These are phyloP conservation scores for Scrobipalpa atriplicella DNA, from an alignment of 2,888 invertebrate species.

Conservation along the genomic window DNA sequence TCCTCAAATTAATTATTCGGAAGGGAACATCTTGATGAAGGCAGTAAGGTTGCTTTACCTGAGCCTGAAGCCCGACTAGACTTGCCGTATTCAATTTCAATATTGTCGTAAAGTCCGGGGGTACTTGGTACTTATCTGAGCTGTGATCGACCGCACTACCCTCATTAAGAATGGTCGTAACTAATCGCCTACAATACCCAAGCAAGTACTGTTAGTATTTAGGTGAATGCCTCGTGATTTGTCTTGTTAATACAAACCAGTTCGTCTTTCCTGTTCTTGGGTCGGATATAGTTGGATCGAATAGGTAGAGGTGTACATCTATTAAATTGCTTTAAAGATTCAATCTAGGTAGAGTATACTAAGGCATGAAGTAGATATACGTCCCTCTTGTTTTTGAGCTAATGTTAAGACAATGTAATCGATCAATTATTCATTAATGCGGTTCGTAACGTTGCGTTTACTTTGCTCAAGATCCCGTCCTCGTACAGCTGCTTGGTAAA, in stretches of 20 bases:
- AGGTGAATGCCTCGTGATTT: neutral
- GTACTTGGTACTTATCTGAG: conserved; percentile 15
- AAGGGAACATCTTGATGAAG: neutral
- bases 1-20: neutral
- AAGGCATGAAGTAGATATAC: no score
- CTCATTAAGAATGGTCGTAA: conserved; percentile 15
- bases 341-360: no score
- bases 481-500: no score
- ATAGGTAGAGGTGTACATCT: no score
- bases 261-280: no score
- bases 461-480: no score
- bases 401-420: no score
- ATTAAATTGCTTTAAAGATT: no score
- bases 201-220: conserved; percentile 1
- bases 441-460: no score
- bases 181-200: conserved; percentile 15
- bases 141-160: conserved; percentile 7
- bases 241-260: neutral
- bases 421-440: no score
- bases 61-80: neutral
- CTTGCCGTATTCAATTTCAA: conserved; percentile 21
- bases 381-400: no score
- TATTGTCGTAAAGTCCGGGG: conserved; percentile 18
- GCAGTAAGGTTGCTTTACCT: neutral
- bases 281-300: no score